Percentiles rank a stretch among this genome's conserved stretches.
phyloP scores from a whole-genome alignment of 2,888 invertebrate genomes.

The Morpho deidamia region DNA sequence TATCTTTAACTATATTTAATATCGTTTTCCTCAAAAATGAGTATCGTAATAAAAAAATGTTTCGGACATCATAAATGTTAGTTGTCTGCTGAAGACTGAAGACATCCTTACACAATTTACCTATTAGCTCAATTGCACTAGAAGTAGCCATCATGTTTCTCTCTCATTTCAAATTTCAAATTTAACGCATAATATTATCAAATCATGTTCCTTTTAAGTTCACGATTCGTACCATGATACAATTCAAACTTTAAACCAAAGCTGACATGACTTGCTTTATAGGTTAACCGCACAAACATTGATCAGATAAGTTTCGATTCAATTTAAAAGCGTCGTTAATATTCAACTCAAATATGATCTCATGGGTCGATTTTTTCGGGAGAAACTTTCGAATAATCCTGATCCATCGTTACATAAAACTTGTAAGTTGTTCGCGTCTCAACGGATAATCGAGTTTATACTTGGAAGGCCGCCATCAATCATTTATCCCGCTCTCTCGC shows the following conservation, averaged over 20 bases:
- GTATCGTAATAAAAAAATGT: too few relatives aligned
- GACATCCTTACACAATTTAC: too few relatives aligned
- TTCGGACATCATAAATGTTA: too few relatives aligned
- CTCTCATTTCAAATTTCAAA: too few relatives aligned
- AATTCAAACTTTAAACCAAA: neutral
- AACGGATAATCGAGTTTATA: slow-evolving; percentile 78
- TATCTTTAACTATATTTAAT: too few relatives aligned
- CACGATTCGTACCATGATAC: too few relatives aligned
- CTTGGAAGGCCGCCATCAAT: slow-evolving; percentile 76
- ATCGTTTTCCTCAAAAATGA: too few relatives aligned
- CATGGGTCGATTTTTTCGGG: slow-evolving; percentile 67
- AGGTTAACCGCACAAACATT: neutral
- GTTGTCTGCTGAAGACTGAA: too few relatives aligned
- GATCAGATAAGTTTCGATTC: slow-evolving; percentile 1
- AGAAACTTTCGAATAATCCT: slow-evolving; percentile 70
- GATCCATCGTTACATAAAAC: slow-evolving; percentile 78
- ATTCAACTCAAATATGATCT: slow-evolving; percentile 73
- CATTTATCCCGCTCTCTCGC: slow-evolving; percentile 68
- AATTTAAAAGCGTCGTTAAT: slow-evolving; percentile 12
- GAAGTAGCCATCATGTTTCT: too few relatives aligned
- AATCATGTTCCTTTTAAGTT: too few relatives aligned
- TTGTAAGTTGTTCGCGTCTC: slow-evolving; percentile 78
- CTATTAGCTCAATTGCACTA: too few relatives aligned
- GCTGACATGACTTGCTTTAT: neutral
- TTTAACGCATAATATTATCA: too few relatives aligned